Evolutionary conservation across 1,140 invertebrate species (phyloP).

Genomic region (Tetragonula clypearis): DNA sequence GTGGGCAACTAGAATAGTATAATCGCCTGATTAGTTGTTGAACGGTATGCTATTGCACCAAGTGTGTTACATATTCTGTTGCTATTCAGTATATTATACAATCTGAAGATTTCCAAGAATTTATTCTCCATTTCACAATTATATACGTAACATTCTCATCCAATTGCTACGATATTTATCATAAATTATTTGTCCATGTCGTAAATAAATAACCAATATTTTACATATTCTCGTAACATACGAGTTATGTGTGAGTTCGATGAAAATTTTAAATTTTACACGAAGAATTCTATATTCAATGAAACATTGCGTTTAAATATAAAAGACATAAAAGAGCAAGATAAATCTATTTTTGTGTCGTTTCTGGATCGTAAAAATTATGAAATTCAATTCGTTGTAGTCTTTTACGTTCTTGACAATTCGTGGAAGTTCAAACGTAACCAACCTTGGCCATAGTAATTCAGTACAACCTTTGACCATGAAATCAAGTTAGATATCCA

Average conservation of each 20-base stretch:
- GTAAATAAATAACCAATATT: not conserved
- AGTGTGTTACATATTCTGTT: not conserved
- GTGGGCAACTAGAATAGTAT: not conserved
- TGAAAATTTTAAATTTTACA: not conserved
- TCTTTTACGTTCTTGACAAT: not conserved
- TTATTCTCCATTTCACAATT: not conserved
- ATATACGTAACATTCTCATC: not conserved
- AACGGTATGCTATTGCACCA: not conserved
- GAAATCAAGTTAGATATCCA: conserved; percentile 42
- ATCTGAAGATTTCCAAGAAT: not conserved
- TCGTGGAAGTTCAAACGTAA: not conserved
- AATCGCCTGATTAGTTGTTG: not conserved
- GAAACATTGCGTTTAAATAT: not conserved
- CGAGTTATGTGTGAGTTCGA: not conserved
- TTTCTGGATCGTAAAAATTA: not conserved
- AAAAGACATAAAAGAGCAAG: not conserved
- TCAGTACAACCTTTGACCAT: conserved; percentile 28
- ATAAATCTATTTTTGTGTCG: not conserved
- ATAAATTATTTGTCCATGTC: not conserved
- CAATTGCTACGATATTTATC: not conserved
- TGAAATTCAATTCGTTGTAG: too few species aligned
- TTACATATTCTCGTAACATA: too few species aligned
- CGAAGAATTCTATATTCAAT: not conserved
- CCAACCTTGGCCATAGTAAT: conserved; percentile 20
- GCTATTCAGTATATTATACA: not conserved